A percentile compares a stretch with the other conserved stretches of the same genome.
Evolutionary conservation across 2,113 vertebrate genomes (phyloP).

Genomic region (Gavialis gangeticus): DNA sequence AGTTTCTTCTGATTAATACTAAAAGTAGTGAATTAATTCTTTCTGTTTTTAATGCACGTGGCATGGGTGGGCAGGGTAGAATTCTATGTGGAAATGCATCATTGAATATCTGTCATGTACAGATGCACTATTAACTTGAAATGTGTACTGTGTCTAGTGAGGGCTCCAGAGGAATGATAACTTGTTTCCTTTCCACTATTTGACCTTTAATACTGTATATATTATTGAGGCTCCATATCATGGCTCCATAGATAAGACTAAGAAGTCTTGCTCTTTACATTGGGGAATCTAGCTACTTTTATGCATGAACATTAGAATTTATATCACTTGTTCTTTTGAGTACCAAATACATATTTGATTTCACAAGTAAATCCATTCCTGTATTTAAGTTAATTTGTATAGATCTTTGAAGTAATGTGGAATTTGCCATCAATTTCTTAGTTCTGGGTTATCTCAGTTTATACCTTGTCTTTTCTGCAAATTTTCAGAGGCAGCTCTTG

Average conservation of each 20-base stretch:
- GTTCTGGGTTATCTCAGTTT: not conserved
- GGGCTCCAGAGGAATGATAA: conserved; percentile 50
- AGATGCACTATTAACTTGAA: conserved; percentile 33
- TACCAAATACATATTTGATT: not conserved
- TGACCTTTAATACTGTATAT: conserved; percentile 40
- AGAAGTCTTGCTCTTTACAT: not conserved
- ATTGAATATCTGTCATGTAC: conserved; percentile 57
- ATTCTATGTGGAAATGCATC: conserved; percentile 47
- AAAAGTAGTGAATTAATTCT: conserved; percentile 30
- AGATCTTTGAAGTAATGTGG: not conserved
- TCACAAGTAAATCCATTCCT: not conserved
- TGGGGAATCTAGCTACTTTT: not conserved
- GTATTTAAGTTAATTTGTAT: not conserved
- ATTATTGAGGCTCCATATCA: not conserved
- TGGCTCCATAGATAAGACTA: not conserved
- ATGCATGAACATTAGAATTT: not conserved
- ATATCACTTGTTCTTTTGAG: not conserved
- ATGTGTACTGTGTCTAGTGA: not conserved
- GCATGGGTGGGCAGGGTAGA: not conserved
- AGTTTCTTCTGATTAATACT: conserved; percentile 68
- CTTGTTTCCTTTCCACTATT: conserved; percentile 8
- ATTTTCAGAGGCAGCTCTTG: not conserved
- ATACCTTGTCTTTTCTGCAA: not conserved
- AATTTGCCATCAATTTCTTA: not conserved
- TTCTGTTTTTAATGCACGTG: conserved; percentile 27